Evolutionary conservation across 1,140 invertebrate genomes (phyloP).

Genomic region (Araneus ventricosus): DNA sequence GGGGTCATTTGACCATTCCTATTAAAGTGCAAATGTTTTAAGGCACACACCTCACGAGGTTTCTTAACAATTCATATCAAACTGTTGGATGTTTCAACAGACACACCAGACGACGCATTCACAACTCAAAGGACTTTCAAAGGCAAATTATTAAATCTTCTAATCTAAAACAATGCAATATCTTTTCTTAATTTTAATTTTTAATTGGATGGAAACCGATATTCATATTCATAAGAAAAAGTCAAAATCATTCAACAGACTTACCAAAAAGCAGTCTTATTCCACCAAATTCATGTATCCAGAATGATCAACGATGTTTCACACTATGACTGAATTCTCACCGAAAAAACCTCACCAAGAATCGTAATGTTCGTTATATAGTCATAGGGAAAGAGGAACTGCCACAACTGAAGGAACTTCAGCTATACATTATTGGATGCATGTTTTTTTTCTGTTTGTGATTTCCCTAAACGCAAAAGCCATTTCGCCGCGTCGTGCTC

Average conservation of each 20-base stretch:
- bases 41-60: too few relatives aligned
- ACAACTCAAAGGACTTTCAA: too few relatives aligned
- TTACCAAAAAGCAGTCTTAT: background rate
- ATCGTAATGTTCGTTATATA: constrained; percentile 43
- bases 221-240: too few relatives aligned
- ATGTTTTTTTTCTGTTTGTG: background rate
- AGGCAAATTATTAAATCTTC: too few relatives aligned
- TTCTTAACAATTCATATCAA: too few relatives aligned
- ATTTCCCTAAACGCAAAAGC: constrained; percentile 28
- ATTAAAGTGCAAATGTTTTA: too few relatives aligned
- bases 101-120: too few relatives aligned
- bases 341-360: constrained; percentile 22
- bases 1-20: too few relatives aligned
- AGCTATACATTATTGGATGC: constrained; percentile 18
- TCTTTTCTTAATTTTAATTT: too few relatives aligned
- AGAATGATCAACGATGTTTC: background rate
- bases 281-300: constrained; percentile 3
- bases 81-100: too few relatives aligned
- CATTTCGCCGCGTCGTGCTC: constrained; percentile 33
- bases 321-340: background rate
- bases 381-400: constrained; percentile 61
- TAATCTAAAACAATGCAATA: too few relatives aligned
- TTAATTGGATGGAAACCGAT: too few relatives aligned
- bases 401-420: constrained; percentile 14
- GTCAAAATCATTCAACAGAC: background rate